Base-by-base conservation (phyloP, 2,113 vertebrate species). In the Arenaria interpres region DNA sequence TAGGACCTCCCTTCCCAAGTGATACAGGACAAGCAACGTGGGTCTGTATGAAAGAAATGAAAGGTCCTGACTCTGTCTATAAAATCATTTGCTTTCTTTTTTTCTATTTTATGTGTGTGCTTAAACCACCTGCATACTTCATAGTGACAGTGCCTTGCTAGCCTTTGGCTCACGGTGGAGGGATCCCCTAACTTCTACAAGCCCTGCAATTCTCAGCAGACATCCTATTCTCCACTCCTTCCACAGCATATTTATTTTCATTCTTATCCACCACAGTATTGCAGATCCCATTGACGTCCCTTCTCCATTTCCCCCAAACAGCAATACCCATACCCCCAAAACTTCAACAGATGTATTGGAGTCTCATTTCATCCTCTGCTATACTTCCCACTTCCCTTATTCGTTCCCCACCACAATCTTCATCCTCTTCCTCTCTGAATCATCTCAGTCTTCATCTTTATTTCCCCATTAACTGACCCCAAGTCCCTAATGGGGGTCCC, bases 21-120 rank as follows among this genome's bases (percentile, higher is more conserved):
- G 9, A 63, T 12, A 43, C 3, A 35, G 14, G 11, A 77, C 22
- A 43, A 79, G 25, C 7, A 86, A 56, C 2, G 1, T 3, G 11
- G 4, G 11, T 4, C 18, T 35, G 37, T 7, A 19, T 0, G 0
- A 46, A 63, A 39, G 33, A 75, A 72, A 67, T 20, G 1, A 41
- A 83, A 89, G 11, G 14, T 11, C 4, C 5, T 69, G 35, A 73
- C 13, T 30, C 13, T 54, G 9, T 37, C 18, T 13, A 9, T n/a
- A 37, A 6, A 85, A 37, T 16, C 8, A 25, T 2, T n/a, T 7
- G 3, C 21, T 79, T 91, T 12, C 7, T 64, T 82, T 51, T 21
- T 10, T 45, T 14, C 14, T 50, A 5, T 35, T 78, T 28, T 62
- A 0, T 43, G 9, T 21, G 6, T 35, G 19, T 35, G 12, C 12